Base-by-base conservation (phyloP, 2,888 invertebrate genomes). In the Tachina lurida region DNA sequence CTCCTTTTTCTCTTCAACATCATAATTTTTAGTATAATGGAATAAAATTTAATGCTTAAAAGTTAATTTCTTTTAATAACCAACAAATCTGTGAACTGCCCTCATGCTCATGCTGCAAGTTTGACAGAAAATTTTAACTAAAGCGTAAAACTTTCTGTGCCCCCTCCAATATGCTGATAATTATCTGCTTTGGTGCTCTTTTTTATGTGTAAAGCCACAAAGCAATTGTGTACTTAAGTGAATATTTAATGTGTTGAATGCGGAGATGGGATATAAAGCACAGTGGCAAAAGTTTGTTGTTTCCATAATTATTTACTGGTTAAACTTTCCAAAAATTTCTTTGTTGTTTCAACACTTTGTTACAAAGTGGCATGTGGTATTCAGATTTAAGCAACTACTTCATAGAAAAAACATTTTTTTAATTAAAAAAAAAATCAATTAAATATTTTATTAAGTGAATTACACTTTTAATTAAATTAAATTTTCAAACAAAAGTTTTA, bases 141-240 rank as follows among this genome's bases (percentile, higher is more conserved):
- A 31, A n/a, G 41, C 43, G n/a, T 31, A 43, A n/a, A 19, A 10
- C 56, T 65, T 41, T 60, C 7, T 52, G 12, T 17, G 1, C 47
- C 10, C 52, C 39, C 56, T 9, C 31, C 76, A 47, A 49, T 71
- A 71, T 83, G 71, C 52, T 63, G 52, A 84, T 74, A 84, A 84
- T 78, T 77, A 74, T 84, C 73, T 62, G 39, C 56, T 67, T 78
- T 62, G 77, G 49, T 73, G 71, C 63, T 47, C 17, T 41, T 58
- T 54, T 1, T 73, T 74, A 7, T 22, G n/a, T 12, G 39, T 62
- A 41, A 12, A 63, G 78, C 73, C 78, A 47, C 82, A 68, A 56
- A 65, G 45, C 60, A 83, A 77, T 73, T 77, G 60, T 54, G 39
- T 73, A 43, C 49, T 68, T 77, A 58, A 77, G 58, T 60, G 65